Percentiles rank a stretch among this genome's conserved stretches.
Evolutionary conservation across 2,113 vertebrate species (phyloP).

Genomic region (Peromyscus polionotus): DNA sequence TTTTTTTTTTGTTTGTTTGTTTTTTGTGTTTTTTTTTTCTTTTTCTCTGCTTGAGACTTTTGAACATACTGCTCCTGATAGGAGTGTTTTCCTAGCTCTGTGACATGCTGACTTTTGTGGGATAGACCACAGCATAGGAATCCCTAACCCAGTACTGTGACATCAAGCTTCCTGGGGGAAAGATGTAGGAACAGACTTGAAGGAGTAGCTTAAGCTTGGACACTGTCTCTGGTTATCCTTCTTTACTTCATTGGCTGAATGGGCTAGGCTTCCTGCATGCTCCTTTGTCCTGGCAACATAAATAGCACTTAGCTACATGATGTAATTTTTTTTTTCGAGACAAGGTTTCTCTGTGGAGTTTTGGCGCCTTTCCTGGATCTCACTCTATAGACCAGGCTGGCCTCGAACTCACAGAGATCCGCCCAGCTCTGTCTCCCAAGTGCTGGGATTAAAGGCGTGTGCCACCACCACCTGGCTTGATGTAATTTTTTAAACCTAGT

Average conservation of each 20-base stretch:
- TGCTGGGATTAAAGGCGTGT: too few relatives aligned
- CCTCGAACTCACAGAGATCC: too few relatives aligned
- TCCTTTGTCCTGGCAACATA: neutral
- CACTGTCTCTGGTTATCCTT: neutral
- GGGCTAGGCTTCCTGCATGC: neutral
- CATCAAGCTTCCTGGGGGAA: neutral
- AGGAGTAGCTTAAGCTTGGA: neutral
- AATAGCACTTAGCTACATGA: neutral
- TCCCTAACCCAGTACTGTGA: neutral
- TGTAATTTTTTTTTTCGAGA: neutral
- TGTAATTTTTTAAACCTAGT: neutral
- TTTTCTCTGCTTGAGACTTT: slow-evolving; percentile 28
- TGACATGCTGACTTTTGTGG: slow-evolving; percentile 3
- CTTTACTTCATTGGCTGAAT: neutral
- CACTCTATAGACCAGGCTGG: too few relatives aligned
- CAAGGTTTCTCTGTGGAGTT: too few relatives aligned
- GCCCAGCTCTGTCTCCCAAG: too few relatives aligned
- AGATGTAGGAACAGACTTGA: neutral
- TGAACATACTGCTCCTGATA: neutral
- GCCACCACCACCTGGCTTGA: neutral
- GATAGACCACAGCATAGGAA: neutral
- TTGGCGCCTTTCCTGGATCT: too few relatives aligned
- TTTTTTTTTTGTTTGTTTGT: too few relatives aligned
- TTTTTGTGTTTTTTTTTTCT: too few relatives aligned
- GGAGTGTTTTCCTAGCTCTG: slow-evolving; percentile 14